Evolutionary conservation across 2,797 vertebrate species (phyloP).

Genomic region (Pachyuromys duprasi): DNA sequence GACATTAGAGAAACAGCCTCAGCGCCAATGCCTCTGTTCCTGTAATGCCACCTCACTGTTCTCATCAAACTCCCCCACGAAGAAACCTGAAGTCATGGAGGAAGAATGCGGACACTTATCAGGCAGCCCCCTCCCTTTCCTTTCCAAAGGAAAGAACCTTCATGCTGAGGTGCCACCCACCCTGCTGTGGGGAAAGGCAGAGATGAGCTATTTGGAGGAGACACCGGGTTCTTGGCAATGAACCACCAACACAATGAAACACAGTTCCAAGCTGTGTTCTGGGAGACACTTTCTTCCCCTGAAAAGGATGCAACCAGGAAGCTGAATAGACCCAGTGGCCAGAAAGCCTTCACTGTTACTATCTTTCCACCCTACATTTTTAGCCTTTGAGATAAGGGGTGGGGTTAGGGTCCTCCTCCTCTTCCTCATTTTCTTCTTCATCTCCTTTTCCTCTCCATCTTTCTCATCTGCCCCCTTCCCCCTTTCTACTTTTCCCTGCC

Average conservation of each 20-base stretch:
- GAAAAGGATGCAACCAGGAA: not conserved
- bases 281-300: not conserved
- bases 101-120: not conserved
- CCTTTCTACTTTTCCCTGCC: not conserved
- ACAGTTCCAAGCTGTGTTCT: not conserved
- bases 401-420: too few relatives aligned
- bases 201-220: not conserved
- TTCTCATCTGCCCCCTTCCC: not conserved
- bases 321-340: not conserved
- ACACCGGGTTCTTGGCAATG: not conserved
- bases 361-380: not conserved
- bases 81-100: not conserved
- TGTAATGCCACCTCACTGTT: not conserved
- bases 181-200: not conserved
- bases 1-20: not conserved
- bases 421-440: not conserved
- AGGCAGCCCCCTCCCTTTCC: not conserved
- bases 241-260: not conserved
- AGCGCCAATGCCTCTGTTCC: not conserved
- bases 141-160: conserved; percentile 15
- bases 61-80: not conserved
- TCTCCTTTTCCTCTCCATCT: not conserved
- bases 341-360: not conserved
- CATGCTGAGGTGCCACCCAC: not conserved
- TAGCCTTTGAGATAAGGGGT: not conserved